Percentiles rank a stretch among this genome's conserved stretches.
Evolutionary conservation across 2,888 invertebrate species (phyloP).

Genomic region (Erebia epiphron): DNA sequence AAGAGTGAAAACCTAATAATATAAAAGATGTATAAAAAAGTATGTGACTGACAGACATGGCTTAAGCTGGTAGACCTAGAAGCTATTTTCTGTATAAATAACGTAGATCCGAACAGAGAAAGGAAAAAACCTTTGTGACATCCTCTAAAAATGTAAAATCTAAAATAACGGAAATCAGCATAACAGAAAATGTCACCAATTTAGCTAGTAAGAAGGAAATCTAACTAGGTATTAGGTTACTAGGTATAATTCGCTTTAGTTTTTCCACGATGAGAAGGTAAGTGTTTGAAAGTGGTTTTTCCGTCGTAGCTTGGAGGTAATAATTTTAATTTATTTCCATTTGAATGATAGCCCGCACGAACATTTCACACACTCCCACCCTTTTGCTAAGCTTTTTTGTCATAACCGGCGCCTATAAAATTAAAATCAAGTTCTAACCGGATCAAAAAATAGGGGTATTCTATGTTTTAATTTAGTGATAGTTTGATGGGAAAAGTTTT

Average conservation of each 20-base stretch:
- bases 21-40: no score
- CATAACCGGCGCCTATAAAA: slow-evolving; percentile 55
- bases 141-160: no score
- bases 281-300: neutral
- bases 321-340: slow-evolving; percentile 19
- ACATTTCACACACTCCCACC: slow-evolving; percentile 47
- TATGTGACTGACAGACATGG: no score
- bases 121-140: no score
- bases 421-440: slow-evolving; percentile 56
- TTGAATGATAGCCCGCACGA: slow-evolving; percentile 49
- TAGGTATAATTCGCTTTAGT: neutral
- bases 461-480: slow-evolving; percentile 69
- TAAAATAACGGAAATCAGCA: no score
- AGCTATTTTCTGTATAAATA: no score
- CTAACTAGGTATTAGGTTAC: no score
- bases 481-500: slow-evolving; percentile 71
- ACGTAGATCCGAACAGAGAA: no score
- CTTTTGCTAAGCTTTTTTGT: slow-evolving; percentile 47
- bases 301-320: neutral
- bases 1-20: no score
- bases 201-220: neutral
- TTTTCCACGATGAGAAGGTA: neutral
- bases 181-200: neutral
- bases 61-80: no score
- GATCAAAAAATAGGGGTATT: slow-evolving; percentile 63